Evolutionary conservation across 2,113 vertebrate species (phyloP), one percentile per base, ranked within the genome.

Genomic region (Coracopsis vasa): DNA sequence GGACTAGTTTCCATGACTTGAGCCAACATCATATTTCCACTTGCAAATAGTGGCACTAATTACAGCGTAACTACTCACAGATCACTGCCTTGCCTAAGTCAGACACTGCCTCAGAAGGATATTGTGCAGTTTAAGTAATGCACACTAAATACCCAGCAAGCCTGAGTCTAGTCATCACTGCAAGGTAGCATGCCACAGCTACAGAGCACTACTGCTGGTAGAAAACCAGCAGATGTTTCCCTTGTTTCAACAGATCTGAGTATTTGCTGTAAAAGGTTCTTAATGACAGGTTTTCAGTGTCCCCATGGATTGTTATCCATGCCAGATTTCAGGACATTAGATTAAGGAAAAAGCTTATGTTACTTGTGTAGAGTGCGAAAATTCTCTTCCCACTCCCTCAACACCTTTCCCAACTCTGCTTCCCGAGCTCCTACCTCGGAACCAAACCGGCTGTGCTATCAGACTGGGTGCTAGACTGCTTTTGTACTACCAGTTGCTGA

Each of bases 271-370:
- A 88, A 24, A 24, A 58, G 23, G 33, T 9, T 35, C 54, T 10
- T 9, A 58, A 24, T 24, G 33, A 15, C 9, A 14, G 33, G 56
- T 7, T 58, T n/a, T 35, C 56, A 24, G 10, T 60, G 84, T 50
- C 54, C 65, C 70, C 4, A 29, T 15, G 64, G 77, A 62, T 20
- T 97, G 89, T 33, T 60, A 92, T 16, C 25, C 48, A 45, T 50
- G 72, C 73, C 86, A 97, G 62, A 91, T 82, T 74, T 80, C 47
- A 13, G 61, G 84, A 95, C 79, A 77, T 25, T 44, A 80, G 65
- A 72, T 80, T 80, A 94, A 87, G 89, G 60, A 89, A 82, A 86
- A 70, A 88, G 60, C 17, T 92, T 75, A 91, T 47, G 74, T 70
- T 85, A 78, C 79, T 91, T 86, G 39, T 58, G 39, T 45, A 67